These are phyloP conservation scores for Colistium nudipinnis DNA, from an alignment of 2,113 vertebrate genomes.

Conservation along the genomic window DNA sequence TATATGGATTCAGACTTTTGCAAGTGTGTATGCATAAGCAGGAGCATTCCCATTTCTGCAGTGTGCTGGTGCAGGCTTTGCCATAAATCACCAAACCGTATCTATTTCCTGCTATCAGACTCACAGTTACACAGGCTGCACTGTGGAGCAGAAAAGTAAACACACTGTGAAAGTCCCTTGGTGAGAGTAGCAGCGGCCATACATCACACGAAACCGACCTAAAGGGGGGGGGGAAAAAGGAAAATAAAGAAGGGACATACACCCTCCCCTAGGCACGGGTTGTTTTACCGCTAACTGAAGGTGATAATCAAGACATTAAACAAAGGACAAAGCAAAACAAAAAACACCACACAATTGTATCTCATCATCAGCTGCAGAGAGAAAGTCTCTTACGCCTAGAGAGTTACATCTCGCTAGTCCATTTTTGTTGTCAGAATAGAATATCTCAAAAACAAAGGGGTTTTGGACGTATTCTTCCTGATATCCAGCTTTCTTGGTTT, in stretches of 20 bases:
- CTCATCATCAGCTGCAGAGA: too few relatives aligned
- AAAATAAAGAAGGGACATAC: slow-evolving; percentile 52
- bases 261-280: slow-evolving; percentile 38
- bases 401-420: too few relatives aligned
- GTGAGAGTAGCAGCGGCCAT: slow-evolving; percentile 58
- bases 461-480: too few relatives aligned
- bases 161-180: slow-evolving; percentile 62
- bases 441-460: too few relatives aligned
- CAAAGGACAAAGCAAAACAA: too few relatives aligned
- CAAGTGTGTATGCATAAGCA: slow-evolving; percentile 4
- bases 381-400: too few relatives aligned
- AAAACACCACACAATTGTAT: too few relatives aligned
- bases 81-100: slow-evolving; percentile 54
- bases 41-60: slow-evolving; percentile 26
- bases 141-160: slow-evolving; percentile 66
- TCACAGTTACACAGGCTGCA: slow-evolving; percentile 48
- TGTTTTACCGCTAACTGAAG: slow-evolving; percentile 13
- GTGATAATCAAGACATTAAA: too few relatives aligned
- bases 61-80: slow-evolving; percentile 26
- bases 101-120: slow-evolving; percentile 44
- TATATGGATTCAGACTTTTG: not conserved
- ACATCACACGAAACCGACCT: slow-evolving; percentile 70
- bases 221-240: too few relatives aligned
- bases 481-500: too few relatives aligned
- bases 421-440: too few relatives aligned